Evolutionary conservation across 2,888 invertebrate genomes (phyloP).

Genomic region (Eremobia ochroleuca): DNA sequence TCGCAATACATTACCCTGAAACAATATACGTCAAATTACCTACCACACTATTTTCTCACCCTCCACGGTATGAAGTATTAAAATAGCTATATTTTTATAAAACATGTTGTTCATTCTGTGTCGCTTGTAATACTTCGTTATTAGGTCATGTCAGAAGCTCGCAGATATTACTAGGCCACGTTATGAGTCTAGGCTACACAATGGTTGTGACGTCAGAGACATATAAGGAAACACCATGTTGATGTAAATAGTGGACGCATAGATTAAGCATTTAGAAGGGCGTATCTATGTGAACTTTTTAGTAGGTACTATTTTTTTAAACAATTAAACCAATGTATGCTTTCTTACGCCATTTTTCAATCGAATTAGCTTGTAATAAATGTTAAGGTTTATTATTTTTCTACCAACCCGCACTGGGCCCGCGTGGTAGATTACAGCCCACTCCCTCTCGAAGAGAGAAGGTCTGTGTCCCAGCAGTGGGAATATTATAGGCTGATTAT

Average conservation of each 20-base stretch:
- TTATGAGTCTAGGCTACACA: slow-evolving; percentile 44
- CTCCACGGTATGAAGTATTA: background rate
- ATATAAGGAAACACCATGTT: slow-evolving; percentile 18
- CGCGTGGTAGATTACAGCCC: too few species aligned
- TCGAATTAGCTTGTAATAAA: background rate
- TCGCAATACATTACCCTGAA: slow-evolving; percentile 14
- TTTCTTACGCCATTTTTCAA: background rate
- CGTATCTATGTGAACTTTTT: background rate
- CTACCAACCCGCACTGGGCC: too few species aligned
- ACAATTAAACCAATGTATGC: background rate
- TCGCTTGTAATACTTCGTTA: slow-evolving; percentile 40
- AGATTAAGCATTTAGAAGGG: background rate
- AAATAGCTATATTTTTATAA: slow-evolving; percentile 14
- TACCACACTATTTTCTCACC: background rate
- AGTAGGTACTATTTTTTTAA: background rate
- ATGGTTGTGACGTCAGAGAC: slow-evolving; percentile 47
- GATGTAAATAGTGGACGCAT: slow-evolving; percentile 1
- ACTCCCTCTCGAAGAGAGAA: too few species aligned
- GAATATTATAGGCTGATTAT: too few species aligned
- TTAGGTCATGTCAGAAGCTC: slow-evolving; percentile 52
- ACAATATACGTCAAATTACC: slow-evolving; percentile 8
- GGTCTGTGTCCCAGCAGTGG: too few species aligned
- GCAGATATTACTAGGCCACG: slow-evolving; percentile 44
- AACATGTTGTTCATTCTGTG: slow-evolving; percentile 27
- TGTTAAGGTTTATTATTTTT: too few species aligned